phyloP scores from a whole-genome alignment of 37 sponge, comb jelly and placozoan genomes.

The Oscarella lobularis region DNA sequence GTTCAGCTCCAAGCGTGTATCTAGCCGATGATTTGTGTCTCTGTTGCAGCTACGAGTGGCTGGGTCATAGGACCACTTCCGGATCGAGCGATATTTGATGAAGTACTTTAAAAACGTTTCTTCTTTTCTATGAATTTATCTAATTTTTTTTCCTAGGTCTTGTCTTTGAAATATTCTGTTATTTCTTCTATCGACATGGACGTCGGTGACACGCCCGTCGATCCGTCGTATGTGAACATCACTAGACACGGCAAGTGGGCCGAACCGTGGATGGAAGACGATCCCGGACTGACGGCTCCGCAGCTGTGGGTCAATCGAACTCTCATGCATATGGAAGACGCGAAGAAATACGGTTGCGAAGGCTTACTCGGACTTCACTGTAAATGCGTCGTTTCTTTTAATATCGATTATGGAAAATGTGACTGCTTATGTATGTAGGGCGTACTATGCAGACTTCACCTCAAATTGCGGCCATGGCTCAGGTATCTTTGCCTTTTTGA shows the following conservation, averaged over 20 bases:
- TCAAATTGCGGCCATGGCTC: no score
- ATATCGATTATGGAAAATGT: no score
- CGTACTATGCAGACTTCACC: no score
- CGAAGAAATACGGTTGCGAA: not conserved
- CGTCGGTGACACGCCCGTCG: constrained; percentile 1
- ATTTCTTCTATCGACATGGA: constrained; percentile 6
- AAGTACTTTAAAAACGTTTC: not conserved
- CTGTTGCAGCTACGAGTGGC: not conserved
- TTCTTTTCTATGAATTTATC: no score
- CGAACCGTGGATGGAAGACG: constrained; percentile 7
- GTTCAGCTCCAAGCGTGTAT: not conserved
- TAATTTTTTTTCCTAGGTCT: no score
- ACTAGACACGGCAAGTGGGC: constrained; percentile 6
- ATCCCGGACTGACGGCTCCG: constrained; percentile 10
- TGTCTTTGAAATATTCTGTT: not conserved
- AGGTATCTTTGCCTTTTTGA: not conserved
- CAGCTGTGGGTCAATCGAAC: constrained; percentile 7
- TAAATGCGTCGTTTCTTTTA: no score
- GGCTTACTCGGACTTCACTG: constrained; percentile 8
- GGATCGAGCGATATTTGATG: not conserved
- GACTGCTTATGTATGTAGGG: no score
- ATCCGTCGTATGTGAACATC: constrained; percentile 1
- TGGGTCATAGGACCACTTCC: constrained; percentile 10
- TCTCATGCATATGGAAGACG: constrained; percentile 7
- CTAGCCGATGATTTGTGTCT: no score